Evolutionary conservation across 2,797 vertebrate species (phyloP).

Genomic region (Lemur catta): DNA sequence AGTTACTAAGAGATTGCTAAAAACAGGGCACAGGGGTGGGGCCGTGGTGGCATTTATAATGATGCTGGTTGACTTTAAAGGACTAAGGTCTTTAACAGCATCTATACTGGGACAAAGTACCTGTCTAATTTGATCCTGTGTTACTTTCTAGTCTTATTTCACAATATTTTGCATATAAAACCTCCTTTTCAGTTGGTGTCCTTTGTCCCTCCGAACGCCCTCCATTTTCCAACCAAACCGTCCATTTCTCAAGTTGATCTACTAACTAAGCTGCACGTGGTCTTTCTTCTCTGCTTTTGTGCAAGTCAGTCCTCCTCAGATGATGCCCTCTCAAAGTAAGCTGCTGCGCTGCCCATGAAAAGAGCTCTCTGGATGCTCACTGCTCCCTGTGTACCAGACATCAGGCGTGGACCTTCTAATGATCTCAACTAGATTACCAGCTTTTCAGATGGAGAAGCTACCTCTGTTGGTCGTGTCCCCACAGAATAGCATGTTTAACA

Average conservation of each 20-base stretch:
- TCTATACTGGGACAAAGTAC: not conserved
- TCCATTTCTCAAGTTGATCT: not conserved
- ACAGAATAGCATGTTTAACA: not conserved
- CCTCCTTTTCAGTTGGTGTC: not conserved
- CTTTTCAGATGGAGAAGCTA: not conserved
- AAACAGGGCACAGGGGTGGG: fast-evolving
- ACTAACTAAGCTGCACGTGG: not conserved
- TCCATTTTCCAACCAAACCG: not conserved
- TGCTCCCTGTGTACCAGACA: not conserved
- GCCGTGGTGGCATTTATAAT: not conserved
- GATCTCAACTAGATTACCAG: not conserved
- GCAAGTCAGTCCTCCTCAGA: not conserved
- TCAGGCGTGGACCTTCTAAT: not conserved
- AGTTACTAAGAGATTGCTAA: not conserved
- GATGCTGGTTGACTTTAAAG: not conserved
- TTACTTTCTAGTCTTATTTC: not conserved
- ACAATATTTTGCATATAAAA: not conserved
- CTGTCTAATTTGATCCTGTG: not conserved
- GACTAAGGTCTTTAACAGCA: not conserved
- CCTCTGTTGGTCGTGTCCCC: not conserved
- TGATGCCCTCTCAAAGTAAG: not conserved
- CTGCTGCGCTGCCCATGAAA: not conserved
- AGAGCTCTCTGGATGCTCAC: not conserved
- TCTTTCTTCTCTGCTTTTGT: not conserved
- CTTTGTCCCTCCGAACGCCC: not conserved